Base-by-base conservation (phyloP, 2,888 invertebrate genomes). In the Bibio marci region DNA sequence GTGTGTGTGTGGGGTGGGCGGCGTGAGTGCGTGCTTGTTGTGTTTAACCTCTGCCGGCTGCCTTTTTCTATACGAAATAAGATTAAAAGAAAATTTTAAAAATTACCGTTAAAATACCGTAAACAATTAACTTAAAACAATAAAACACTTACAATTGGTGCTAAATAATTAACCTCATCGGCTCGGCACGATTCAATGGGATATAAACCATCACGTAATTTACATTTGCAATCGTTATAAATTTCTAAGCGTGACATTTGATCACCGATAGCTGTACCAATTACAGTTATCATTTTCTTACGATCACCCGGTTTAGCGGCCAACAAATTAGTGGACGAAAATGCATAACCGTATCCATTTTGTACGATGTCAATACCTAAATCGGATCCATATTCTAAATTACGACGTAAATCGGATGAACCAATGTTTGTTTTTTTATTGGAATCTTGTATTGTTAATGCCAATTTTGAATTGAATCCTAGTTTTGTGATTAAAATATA, bases 361-460 rank as follows among this genome's bases (percentile, higher is more conserved):
- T 76, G 63, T 10, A 76, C 69, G 47, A 78, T 73, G 43, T 73
- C 72, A 27, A 73, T 66, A 57, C 85, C 86, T 48, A 71, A 66
- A 50, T 81, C 77, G 13, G 53, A 49, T 14, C 62, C 53, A 44
- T 67, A 66, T 14, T 62, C 57, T 2, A 82, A 52, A 4, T 73
- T 71, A 15, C 62, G 57, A 43, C 71, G 67, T 15, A 73, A 54
- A 11, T 69, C 66, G 7, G 67, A 52, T 7, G 64, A 65, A 33
- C 73, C 73, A 48, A 43, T 40, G 27, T 67, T 69, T 36, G 67
- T 61, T 28, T 69, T 70, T 51, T 74, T 80, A 60, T 72, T 75
- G 50, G 69, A 66, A 51, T 80, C 78, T 12, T 72, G 67, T 14
- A 77, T 63, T 41, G 76, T 64, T 47, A 78, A 66, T 3, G 76